Evolutionary conservation across 2,888 invertebrate species (phyloP), one percentile per base, ranked within the genome.

Genomic region (Thera britannica): DNA sequence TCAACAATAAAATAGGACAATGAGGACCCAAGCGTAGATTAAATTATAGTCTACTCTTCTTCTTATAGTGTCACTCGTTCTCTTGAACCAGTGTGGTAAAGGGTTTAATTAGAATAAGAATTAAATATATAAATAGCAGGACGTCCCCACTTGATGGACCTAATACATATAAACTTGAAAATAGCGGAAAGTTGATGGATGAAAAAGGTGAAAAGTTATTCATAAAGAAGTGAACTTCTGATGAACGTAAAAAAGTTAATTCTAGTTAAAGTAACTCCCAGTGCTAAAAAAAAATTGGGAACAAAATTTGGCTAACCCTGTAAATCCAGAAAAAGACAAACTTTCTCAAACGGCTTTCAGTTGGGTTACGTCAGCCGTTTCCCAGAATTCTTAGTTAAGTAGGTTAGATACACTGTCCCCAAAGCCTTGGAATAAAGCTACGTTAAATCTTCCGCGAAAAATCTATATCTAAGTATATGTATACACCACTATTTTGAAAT

Each of bases 1-100:
- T 61, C 51, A 41, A 57, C 61, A 65, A 63, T 63, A 59, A 66
- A 61, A 65, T 65, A 65, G 60, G 49, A 65, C 65, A 65, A 44
- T 51, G 57, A 51, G 65, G 44, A 51, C 52, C 60, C 61, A 7
- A 57, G 23, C 61, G 23, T 36, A 61, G 65, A 66, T 66, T 66
- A 61, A 49, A 38, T 5, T 34, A 9, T 38, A 58, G 58, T 49
- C 23, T 23, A 1, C 23, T 23, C 23, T 23, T 23, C 23, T 1
- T 23, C 23, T 23, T 23, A 23, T 23, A 23, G 23, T 23, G 23
- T 23, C 23, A 23, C 23, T 23, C 23, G 23, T 23, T 23, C 23
- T 23, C 23, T 23, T 23, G 23, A 23, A 23, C 23, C 23, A 23
- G 23, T 23, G 23, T 23, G 23, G 23, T 23, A 23, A 23, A 23